These are phyloP conservation scores for Drosophila bocqueti DNA, from an alignment of 1,140 invertebrate species.

Conservation along the genomic window DNA sequence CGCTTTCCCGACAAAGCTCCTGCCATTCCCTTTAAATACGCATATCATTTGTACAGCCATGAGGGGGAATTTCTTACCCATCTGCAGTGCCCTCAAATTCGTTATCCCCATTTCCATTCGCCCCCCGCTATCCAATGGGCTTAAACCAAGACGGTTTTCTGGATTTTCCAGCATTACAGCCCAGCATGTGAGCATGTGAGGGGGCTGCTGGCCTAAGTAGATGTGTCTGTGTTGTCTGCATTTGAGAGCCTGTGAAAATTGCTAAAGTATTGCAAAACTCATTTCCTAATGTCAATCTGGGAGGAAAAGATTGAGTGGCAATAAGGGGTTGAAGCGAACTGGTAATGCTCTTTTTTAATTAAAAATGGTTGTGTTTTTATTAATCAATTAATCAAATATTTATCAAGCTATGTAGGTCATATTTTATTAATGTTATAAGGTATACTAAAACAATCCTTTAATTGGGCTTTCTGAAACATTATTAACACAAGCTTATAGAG, in stretches of 20 bases:
- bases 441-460: too few relatives aligned
- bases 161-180: conserved; percentile 58
- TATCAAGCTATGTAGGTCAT: neutral
- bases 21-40: conserved; percentile 71
- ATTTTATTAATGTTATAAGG: too few relatives aligned
- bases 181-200: conserved; percentile 19
- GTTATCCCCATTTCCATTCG: conserved; percentile 5
- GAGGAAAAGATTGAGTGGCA: conserved; percentile 24
- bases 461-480: too few relatives aligned
- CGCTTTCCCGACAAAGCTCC: conserved; percentile 22
- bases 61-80: conserved; percentile 14
- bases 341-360: conserved; percentile 15
- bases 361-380: too few relatives aligned
- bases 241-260: conserved; percentile 47
- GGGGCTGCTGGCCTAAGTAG: conserved; percentile 18
- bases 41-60: conserved; percentile 66
- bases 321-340: conserved; percentile 7
- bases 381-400: neutral
- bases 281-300: conserved; percentile 64
- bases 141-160: conserved; percentile 69
- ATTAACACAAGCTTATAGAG: too few relatives aligned
- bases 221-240: conserved; percentile 44
- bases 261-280: conserved; percentile 61
- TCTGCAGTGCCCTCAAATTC: conserved; percentile 9
- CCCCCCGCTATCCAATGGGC: conserved; percentile 30